Evolutionary conservation across 2,797 vertebrate genomes (phyloP), one percentile per base, ranked within the genome.

Genomic region (Leuciscus waleckii): DNA sequence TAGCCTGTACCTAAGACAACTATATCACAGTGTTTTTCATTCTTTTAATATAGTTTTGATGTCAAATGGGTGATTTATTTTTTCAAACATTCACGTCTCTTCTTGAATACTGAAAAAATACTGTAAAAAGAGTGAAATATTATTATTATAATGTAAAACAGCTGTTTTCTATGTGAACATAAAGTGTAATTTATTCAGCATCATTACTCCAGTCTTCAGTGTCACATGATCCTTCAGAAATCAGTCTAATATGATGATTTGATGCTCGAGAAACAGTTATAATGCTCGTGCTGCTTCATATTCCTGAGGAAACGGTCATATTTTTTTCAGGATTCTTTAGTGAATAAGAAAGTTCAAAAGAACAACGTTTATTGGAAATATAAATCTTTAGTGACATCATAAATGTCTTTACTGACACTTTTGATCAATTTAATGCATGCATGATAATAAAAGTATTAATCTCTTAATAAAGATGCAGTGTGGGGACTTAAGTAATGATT

Each of bases 141-240:
- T 32, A 29, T 3, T 32, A 16, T 3, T 16, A 2, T 0, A 16
- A 0, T 29, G 2, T 16, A 3, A 16, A 63, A 0, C 5, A 2
- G 0, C 5, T 2, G 61, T 63, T 63, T 6, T 29, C 61, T 7
- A 0, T 63, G 26, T 63, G n/a, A 63, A 58, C 29, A 29, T 61
- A 2, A 26, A 61, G 1, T 61, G 58, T 61, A 1, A 26, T 61
- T 4, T 14, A 26, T 26, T 58, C 54, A 63, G n/a, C 11, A 26
- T 61, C 39, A 43, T 71, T 71, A 8, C 39, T 43, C 2, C 39
- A 70, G 69, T 71, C 23, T 43, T 71, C 69, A 16, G 39, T 7
- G 69, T 71, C 39, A 26, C 69, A 71, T 26, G 69, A 43, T 14
- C 37, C 11, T n/a, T 41, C 37, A 41, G 21, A 23, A 32, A 58